phyloP scores from a whole-genome alignment of 1,140 invertebrate genomes.

The Tetranychus cinnabarinus region DNA sequence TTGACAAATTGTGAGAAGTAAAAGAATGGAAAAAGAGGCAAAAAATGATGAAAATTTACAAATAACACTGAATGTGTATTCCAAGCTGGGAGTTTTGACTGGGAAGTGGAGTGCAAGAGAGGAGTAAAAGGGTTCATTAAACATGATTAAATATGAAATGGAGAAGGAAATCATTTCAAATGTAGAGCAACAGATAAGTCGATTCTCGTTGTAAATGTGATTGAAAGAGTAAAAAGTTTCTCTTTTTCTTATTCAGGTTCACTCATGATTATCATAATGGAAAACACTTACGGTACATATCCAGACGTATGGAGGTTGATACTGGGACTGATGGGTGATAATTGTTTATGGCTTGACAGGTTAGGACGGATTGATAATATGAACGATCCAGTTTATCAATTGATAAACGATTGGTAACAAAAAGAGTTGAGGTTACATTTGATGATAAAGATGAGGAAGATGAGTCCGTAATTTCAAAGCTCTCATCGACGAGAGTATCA shows the following conservation, averaged over 20 bases:
- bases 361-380: conserved; percentile 2
- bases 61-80: too few relatives aligned
- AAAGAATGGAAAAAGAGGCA: too few relatives aligned
- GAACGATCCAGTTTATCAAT: not conserved
- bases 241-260: too few relatives aligned
- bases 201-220: too few relatives aligned
- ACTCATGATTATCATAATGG: too few relatives aligned
- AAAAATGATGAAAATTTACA: too few relatives aligned
- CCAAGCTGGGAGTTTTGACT: too few relatives aligned
- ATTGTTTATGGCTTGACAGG: conserved; percentile 1
- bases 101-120: too few relatives aligned
- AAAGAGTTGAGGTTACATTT: not conserved
- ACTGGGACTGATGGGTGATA: not conserved
- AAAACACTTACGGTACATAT: conserved; percentile 1
- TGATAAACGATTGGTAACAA: not conserved
- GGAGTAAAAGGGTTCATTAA: not conserved
- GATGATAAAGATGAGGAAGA: not conserved
- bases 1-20: too few relatives aligned
- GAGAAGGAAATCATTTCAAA: not conserved
- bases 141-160: not conserved
- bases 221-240: too few relatives aligned
- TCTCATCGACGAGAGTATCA: not conserved
- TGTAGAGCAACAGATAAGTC: too few relatives aligned
- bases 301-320: not conserved
- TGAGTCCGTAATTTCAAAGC: not conserved